Evolutionary conservation across 2,113 vertebrate species (phyloP).

Genomic region (Perca flavescens): DNA sequence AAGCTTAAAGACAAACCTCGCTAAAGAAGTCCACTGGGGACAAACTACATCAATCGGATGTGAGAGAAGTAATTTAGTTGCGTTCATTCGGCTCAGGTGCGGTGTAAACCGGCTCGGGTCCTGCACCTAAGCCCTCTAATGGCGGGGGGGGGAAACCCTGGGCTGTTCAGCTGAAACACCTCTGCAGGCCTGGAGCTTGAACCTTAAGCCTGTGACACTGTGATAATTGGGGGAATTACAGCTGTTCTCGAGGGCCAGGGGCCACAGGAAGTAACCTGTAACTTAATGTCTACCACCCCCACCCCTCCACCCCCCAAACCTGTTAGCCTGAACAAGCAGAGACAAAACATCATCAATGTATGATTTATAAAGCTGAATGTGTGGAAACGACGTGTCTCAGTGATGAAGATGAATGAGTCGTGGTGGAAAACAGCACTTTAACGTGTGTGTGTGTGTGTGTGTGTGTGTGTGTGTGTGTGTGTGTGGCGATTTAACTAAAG

Average conservation of each 20-base stretch:
- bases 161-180: not conserved
- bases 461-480: too few relatives aligned
- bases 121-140: too few relatives aligned
- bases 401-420: slow-evolving; percentile 69
- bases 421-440: too few relatives aligned
- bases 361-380: slow-evolving; percentile 66
- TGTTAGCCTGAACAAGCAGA: slow-evolving; percentile 61
- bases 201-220: slow-evolving; percentile 78
- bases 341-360: slow-evolving; percentile 75
- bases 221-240: slow-evolving; percentile 88
- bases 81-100: too few relatives aligned
- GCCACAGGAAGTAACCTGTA: slow-evolving; percentile 88
- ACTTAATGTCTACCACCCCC: slow-evolving; percentile 82
- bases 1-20: too few relatives aligned
- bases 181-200: not conserved
- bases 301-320: slow-evolving; percentile 81
- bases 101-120: too few relatives aligned
- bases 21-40: too few relatives aligned
- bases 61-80: too few relatives aligned
- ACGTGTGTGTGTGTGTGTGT: too few relatives aligned
- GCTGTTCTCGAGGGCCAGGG: slow-evolving; percentile 86
- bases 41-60: too few relatives aligned
- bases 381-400: slow-evolving; percentile 24
- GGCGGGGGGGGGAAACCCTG: too few relatives aligned
- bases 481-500: not conserved